Evolutionary conservation across 2,888 invertebrate genomes (phyloP).

Genomic region (Aethes cnicana): DNA sequence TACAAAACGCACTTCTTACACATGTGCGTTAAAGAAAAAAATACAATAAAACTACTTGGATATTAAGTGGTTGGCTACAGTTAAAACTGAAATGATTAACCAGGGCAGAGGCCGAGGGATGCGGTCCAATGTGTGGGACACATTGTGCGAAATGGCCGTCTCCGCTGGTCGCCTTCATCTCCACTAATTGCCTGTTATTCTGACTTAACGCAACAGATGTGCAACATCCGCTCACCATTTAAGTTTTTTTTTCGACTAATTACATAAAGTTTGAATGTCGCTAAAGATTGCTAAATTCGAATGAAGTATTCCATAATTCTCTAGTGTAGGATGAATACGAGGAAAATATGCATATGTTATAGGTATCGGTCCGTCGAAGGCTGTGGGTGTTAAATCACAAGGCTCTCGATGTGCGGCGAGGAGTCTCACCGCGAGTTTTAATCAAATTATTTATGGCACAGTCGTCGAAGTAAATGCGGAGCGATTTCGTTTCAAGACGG

Average conservation of each 20-base stretch:
- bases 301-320: neutral
- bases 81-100: conserved; percentile 36
- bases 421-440: conserved; percentile 42
- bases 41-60: no score
- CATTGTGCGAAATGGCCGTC: conserved; percentile 71
- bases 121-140: conserved; percentile 69
- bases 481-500: neutral
- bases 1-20: no score
- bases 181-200: conserved; percentile 77
- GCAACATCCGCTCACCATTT: conserved; percentile 69
- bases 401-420: conserved; percentile 42
- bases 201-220: conserved; percentile 76
- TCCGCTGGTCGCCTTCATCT: conserved; percentile 50
- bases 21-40: no score
- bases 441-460: conserved; percentile 52
- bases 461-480: conserved; percentile 40
- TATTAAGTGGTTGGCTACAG: conserved; percentile 10
- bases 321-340: conserved; percentile 31
- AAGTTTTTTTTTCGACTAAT: conserved; percentile 46
- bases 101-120: conserved; percentile 52
- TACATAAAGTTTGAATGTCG: conserved; percentile 23
- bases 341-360: conserved; percentile 42
- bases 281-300: neutral
- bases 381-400: conserved; percentile 52
- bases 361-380: conserved; percentile 38